Percentiles rank a stretch among this genome's conserved stretches.
Evolutionary conservation across 1,140 invertebrate species (phyloP).

Genomic region (Drosophila navojoa): DNA sequence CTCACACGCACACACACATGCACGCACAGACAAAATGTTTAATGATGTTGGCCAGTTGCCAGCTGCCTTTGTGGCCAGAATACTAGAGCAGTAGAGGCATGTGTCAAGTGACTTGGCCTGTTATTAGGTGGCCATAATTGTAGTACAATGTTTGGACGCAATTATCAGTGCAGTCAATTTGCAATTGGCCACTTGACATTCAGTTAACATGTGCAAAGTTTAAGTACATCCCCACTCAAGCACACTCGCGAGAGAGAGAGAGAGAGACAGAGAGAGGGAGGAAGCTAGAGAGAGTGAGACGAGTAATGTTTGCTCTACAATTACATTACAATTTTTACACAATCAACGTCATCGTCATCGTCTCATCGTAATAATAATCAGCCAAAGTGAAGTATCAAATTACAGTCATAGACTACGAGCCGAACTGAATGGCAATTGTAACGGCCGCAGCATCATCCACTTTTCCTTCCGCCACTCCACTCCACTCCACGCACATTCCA

Average conservation of each 20-base stretch:
- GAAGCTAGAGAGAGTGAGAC: constrained; percentile 7
- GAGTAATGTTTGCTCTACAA: constrained; percentile 56
- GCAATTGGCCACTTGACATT: constrained; percentile 64
- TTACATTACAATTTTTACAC: constrained; percentile 82
- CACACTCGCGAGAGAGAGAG: background rate
- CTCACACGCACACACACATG: constrained; percentile 8
- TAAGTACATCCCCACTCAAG: constrained; percentile 41
- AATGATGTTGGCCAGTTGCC: constrained; percentile 64
- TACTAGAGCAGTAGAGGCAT: constrained; percentile 8
- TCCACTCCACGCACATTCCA: constrained; percentile 1
- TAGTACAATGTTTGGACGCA: constrained; percentile 50
- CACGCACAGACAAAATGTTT: constrained; percentile 38
- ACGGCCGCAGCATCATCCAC: constrained; percentile 48
- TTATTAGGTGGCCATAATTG: constrained; percentile 46
- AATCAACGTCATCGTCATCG: constrained; percentile 75
- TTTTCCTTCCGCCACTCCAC: background rate
- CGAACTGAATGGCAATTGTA: constrained; percentile 64
- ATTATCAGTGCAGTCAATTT: constrained; percentile 55
- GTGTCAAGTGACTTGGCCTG: constrained; percentile 22
- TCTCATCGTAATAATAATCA: constrained; percentile 67
- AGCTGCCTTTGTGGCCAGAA: constrained; percentile 21
- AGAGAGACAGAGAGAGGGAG: background rate
- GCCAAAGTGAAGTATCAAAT: constrained; percentile 81
- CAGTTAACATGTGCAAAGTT: constrained; percentile 58
- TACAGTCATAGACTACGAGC: constrained; percentile 54